A percentile compares a stretch with the other conserved stretches of the same genome.
phyloP scores from a whole-genome alignment of 2,113 vertebrate species.

The Hiodon alosoides region DNA sequence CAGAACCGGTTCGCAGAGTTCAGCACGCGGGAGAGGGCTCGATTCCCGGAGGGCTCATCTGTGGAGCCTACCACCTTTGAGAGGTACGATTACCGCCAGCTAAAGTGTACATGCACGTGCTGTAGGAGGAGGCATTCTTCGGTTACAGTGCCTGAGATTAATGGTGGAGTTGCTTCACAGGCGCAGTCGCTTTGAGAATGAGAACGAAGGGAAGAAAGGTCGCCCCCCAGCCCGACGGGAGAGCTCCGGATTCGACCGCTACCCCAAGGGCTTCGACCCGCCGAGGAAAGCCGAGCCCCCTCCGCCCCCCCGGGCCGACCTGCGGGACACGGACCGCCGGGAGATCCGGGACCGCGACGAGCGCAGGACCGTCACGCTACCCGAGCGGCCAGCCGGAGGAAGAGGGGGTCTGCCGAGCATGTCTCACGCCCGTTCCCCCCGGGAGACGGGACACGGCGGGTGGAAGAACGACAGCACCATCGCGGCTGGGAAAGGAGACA shows the following conservation, averaged over 20 bases:
- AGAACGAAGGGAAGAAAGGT: conserved; percentile 82
- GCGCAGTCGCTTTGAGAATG: conserved; percentile 80
- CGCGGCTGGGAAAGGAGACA: conserved; percentile 74
- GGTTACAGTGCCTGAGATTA: neutral
- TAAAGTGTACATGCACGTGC: neutral
- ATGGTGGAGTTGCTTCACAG: conserved; percentile 45
- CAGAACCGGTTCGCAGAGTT: conserved; percentile 89
- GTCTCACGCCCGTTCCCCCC: conserved; percentile 70
- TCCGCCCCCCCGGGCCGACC: conserved; percentile 68
- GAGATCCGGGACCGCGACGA: conserved; percentile 81
- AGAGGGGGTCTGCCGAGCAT: conserved; percentile 62
- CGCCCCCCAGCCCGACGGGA: conserved; percentile 76
- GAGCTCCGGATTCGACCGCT: conserved; percentile 76
- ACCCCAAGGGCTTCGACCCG: conserved; percentile 80
- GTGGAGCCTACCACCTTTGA: conserved; percentile 77
- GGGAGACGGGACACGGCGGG: conserved; percentile 68
- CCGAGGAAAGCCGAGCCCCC: conserved; percentile 74
- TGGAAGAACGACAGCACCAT: conserved; percentile 83
- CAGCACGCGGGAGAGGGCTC: conserved; percentile 75
- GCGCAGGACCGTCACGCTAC: conserved; percentile 77
- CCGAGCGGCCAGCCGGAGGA: conserved; percentile 64
- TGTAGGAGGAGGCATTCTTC: neutral
- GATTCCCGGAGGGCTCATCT: conserved; percentile 73
- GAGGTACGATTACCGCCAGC: conserved; percentile 60
- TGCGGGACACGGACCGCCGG: conserved; percentile 78